Base-by-base conservation (phyloP, 2,888 invertebrate genomes). In the Lasioglossum leucozonium region DNA sequence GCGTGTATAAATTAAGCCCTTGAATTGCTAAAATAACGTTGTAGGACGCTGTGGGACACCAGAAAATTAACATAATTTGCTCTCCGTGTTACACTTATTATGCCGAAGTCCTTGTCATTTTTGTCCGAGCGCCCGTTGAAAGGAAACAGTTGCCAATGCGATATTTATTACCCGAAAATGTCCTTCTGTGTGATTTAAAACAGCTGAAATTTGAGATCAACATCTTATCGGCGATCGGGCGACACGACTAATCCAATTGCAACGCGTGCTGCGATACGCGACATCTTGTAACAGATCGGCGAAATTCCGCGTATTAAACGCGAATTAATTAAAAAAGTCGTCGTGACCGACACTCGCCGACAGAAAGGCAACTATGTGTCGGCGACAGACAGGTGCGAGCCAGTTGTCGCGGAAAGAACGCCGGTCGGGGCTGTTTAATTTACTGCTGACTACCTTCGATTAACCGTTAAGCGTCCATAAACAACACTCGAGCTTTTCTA, bases 351-450 rank as follows among this genome's bases (percentile, higher is more conserved):
- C 51, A 51, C 55, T 67, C 22, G n/a, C 22, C 30, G 11, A n/a
- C 26, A 55, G 79, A 78, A 58, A 77, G 71, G 74, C 76, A 79
- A 79, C 82, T 74, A 83, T 83, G 42, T 72, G 65, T 30, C 77
- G 44, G 47, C 80, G 88, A 88, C 88, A 88, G 88, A 88, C 88
- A 88, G 88, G 88, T 88, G 88, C 86, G 65, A 18, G 72, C 58
- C 81, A 79, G 74, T 83, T 77, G 86, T 74, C 72, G 62, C 77
- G n/a, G 62, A 65, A 62, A 47, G 67, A 42, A 77, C 82, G 72
- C 77, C 81, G 72, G 77, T 26, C 69, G 78, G 81, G 58, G 30
- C 72, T 30, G 18, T 82, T 82, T 76, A 81, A 84, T 81, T 85
- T 75, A 42, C 79, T 44, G 34, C 84, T 88, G 82, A 69, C 72